These are phyloP conservation scores for Vulpes lagopus DNA, from an alignment of 2,113 vertebrate species.

Conservation along the genomic window DNA sequence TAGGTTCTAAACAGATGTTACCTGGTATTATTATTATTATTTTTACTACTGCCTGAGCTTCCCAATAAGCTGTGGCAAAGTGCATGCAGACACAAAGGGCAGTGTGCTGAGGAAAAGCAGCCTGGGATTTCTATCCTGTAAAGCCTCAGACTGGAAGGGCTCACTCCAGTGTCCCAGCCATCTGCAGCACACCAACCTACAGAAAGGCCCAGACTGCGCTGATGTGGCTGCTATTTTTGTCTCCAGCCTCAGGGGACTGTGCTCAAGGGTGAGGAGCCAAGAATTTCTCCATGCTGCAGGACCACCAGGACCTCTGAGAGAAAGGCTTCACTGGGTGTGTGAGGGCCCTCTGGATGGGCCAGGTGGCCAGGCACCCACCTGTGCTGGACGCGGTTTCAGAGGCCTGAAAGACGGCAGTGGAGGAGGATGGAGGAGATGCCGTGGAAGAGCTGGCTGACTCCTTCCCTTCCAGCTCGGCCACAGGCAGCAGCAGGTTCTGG, in stretches of 20 bases:
- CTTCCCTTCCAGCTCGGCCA: conserved; percentile 90
- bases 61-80: background rate
- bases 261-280: background rate
- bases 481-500: conserved; percentile 91
- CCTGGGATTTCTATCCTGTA: background rate
- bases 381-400: conserved; percentile 88
- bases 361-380: conserved; percentile 81
- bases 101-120: background rate
- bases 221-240: background rate
- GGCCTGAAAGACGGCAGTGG: conserved; percentile 87
- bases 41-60: background rate
- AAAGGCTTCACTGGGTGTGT: background rate
- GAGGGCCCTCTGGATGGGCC: background rate
- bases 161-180: background rate
- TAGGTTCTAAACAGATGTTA: background rate
- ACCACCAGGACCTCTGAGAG: background rate
- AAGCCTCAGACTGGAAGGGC: background rate
- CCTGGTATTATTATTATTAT: background rate
- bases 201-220: background rate
- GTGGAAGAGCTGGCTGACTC: conserved; percentile 86
- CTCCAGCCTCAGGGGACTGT: background rate
- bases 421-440: conserved; percentile 87
- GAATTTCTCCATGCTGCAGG: background rate
- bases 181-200: background rate
- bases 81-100: background rate